Evolutionary conservation across 1,140 invertebrate species (phyloP), one percentile per base, ranked within the genome.

Genomic region (Anadara kagoshimensis): DNA sequence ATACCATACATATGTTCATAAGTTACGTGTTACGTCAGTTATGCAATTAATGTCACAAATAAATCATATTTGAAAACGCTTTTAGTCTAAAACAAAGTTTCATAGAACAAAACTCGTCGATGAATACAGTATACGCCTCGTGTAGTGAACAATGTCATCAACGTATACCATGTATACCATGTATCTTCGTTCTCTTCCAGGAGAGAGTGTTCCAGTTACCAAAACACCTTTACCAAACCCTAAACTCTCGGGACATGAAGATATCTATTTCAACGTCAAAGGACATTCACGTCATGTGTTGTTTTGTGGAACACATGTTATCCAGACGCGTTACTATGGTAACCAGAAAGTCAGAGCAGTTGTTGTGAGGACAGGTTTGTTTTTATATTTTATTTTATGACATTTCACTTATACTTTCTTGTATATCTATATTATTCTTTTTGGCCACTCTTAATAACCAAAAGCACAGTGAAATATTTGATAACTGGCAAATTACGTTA

Each of bases 271-370:
- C 82, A 86, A 87, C 43, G 80, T 88, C 8, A 89, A 91, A 72
- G 95, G 97, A 78, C 96, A 99, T 87, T 93, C 93, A 0, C 93
- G 94, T 43, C 95, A 98, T 83, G 95, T 96, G 0, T 89, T 99
- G 5, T 99, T 95, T 85, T 97, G 95, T 88, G 98, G 98, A 0
- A 99, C 98, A 0, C 93, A 94, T 82, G 93, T 99, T 14, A 95
- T 99, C 73, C 98, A 99, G 89, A 98, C 97, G 0, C 91, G 97
- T 74, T 97, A 95, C 85, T 96, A 95, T 86, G 94, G 93, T 54
- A 93, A 93, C 77, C 86, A 89, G 57, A 85, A 87, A 62, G 90
- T 92, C 22, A 89, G 93, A 57, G 95, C 95, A 4, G 93, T 96
- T 45, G 95, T 97, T 0, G 92, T 96, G 0, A 91, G 94, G 62